Evolutionary conservation across 1,140 invertebrate species (phyloP), one percentile per base, ranked within the genome.

Genomic region (Spodoptera litura): DNA sequence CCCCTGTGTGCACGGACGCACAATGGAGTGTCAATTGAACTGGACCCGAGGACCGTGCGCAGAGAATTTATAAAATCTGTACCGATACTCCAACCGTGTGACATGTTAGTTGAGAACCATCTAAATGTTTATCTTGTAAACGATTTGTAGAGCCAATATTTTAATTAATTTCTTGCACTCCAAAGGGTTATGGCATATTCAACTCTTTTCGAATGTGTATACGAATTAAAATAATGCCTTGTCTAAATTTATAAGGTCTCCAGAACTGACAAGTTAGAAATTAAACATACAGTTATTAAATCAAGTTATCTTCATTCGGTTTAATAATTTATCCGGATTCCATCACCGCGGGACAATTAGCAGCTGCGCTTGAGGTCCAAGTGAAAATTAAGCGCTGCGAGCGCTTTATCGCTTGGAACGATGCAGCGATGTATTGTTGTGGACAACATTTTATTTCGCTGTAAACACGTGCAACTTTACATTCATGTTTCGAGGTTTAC

Each of bases 21-120:
- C 61, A 64, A 64, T 64, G n/a, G 61, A 15, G 59, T 64, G 35
- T 44, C 61, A 64, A 64, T 64, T 64, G 61, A 64, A 64, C 61
- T 64, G 35, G 61, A 64, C 61, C 61, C 59, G 59, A 35, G 61
- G 15, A 3, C 38, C 31, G 35, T 15, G 61, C 15, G 35, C 61
- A 2, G 35, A 62, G 61, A 64, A 44, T 64, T 64, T 64, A 64
- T 64, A 64, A 64, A 64, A 44, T 10, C 61, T 11, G 56, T 4
- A 58, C 56, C 2, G 8, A 15, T 56, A 15, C 55, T 15, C 13
- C 55, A 9, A 20, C 5, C 56, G 6, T 10, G 25, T 58, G 56
- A 27, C 25, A 27, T 27, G 56, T 10, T 44, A 31, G 27, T 35
- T 44, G n/a, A 64, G 38, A 27, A 11, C 56, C 15, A 27, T 58